A percentile compares a stretch with the other conserved stretches of the same genome.
Evolutionary conservation across 2,797 vertebrate species (phyloP).

Genomic region (Mareca strepera): DNA sequence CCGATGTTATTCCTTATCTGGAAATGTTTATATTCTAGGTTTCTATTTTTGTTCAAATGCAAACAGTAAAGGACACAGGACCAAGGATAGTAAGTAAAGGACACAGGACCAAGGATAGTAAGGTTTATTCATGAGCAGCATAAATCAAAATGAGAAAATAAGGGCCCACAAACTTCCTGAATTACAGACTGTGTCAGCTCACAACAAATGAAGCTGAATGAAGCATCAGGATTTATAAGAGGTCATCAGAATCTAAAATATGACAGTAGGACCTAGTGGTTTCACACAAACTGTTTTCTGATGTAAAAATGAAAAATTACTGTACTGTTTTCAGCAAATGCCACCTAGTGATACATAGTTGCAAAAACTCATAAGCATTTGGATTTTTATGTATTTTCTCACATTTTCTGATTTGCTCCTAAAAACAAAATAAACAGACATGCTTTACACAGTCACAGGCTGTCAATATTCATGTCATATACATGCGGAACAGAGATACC

Average conservation of each 20-base stretch:
- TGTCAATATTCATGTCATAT: neutral
- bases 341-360: conserved; percentile 41
- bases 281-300: neutral
- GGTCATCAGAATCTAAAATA: neutral
- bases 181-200: neutral
- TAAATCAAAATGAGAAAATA: neutral
- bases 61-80: neutral
- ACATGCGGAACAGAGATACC: neutral
- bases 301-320: neutral
- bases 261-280: neutral
- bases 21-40: neutral
- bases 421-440: neutral
- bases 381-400: neutral
- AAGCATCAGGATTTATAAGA: neutral
- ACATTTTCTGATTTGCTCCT: neutral
- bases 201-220: neutral
- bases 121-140: neutral
- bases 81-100: neutral
- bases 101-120: neutral
- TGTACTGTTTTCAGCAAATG: conserved; percentile 52
- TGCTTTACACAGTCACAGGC: neutral
- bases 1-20: neutral
- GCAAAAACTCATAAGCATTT: neutral
- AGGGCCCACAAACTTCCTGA: neutral
- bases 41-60: neutral